phyloP scores from a whole-genome alignment of 1,140 invertebrate species.

The Formica exsecta region DNA sequence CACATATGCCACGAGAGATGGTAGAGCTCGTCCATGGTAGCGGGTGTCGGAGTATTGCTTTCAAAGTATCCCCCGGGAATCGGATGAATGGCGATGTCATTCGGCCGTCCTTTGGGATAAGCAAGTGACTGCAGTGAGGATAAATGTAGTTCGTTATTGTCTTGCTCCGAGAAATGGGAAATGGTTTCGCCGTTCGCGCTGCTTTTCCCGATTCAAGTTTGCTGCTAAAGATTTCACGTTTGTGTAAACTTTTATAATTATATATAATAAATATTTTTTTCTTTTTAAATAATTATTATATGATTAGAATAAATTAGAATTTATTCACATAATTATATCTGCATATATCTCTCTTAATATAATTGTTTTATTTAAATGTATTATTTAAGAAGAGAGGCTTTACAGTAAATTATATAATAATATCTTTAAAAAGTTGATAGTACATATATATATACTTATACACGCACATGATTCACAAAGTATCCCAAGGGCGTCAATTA shows the following conservation, averaged over 20 bases:
- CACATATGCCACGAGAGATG: constrained; percentile 77
- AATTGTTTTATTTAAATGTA: not conserved
- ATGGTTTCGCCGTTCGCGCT: constrained; percentile 52
- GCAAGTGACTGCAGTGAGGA: constrained; percentile 77
- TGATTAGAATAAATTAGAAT: not conserved
- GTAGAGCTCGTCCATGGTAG: constrained; percentile 55
- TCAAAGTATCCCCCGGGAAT: constrained; percentile 79
- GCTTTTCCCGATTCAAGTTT: constrained; percentile 11
- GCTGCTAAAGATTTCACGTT: not conserved
- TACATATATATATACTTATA: no score
- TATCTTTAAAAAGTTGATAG: not conserved
- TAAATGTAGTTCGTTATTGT: constrained; percentile 78
- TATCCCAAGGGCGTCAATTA: constrained; percentile 16
- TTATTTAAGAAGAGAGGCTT: not conserved
- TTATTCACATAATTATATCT: not conserved
- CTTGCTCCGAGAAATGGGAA: constrained; percentile 73
- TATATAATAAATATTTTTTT: not conserved
- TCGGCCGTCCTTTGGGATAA: constrained; percentile 78
- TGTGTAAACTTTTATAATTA: not conserved
- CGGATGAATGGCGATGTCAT: constrained; percentile 77
- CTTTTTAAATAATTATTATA: not conserved
- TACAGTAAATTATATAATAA: not conserved
- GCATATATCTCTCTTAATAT: not conserved
- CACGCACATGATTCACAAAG: not conserved
- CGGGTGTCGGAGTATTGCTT: constrained; percentile 77